A percentile compares a stretch with the other conserved stretches of the same genome.
phyloP scores from a whole-genome alignment of 2,797 vertebrate species.

The Sebastes diploproa region DNA sequence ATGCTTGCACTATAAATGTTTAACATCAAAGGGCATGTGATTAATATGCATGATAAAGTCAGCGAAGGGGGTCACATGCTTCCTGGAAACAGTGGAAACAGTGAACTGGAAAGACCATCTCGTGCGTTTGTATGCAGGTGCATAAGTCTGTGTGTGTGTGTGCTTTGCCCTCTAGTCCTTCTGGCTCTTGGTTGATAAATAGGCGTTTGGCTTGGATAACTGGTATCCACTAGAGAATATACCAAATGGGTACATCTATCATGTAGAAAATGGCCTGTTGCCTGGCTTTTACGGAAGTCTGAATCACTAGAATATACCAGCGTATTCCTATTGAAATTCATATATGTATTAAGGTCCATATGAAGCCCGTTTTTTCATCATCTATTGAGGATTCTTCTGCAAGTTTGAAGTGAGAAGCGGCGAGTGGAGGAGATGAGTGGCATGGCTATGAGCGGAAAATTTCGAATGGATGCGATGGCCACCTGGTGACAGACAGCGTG shows the following conservation, averaged over 20 bases:
- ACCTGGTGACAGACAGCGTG: constrained; percentile 45
- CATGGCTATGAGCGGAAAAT: constrained; percentile 4
- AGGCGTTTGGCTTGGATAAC: constrained; percentile 23
- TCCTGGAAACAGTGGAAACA: neutral
- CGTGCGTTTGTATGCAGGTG: neutral
- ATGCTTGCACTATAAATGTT: constrained; percentile 50
- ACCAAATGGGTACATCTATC: constrained; percentile 36
- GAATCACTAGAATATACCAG: constrained; percentile 8
- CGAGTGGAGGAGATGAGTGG: neutral
- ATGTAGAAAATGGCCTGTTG: constrained; percentile 1
- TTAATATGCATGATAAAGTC: constrained; percentile 56
- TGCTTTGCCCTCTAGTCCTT: neutral
- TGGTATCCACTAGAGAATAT: constrained; percentile 18
- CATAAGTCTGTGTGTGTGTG: neutral
- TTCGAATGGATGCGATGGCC: constrained; percentile 24
- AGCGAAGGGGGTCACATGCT: neutral
- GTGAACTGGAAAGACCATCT: constrained; percentile 18
- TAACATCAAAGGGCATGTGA: constrained; percentile 58
- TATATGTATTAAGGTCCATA: constrained; percentile 19
- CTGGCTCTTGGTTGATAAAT: constrained; percentile 34
- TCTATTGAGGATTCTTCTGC: constrained; percentile 1
- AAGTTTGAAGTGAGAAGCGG: constrained; percentile 12
- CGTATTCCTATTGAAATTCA: constrained; percentile 34
- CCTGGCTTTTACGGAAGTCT: neutral
- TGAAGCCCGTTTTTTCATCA: neutral